Evolutionary conservation across 2,113 vertebrate species (phyloP).

Genomic region (Cephalopterus ornatus): DNA sequence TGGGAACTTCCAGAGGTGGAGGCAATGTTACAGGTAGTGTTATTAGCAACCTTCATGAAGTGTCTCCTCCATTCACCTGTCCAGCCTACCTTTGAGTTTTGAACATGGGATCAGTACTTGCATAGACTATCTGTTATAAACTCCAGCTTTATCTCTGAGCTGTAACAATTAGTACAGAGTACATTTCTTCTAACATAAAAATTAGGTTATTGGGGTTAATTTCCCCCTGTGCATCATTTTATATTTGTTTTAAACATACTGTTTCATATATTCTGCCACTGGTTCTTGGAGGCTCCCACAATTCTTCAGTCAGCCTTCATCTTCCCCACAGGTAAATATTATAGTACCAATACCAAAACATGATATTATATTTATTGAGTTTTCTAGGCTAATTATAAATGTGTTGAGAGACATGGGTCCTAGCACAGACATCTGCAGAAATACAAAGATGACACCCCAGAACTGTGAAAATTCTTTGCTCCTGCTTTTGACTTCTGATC

Average conservation of each 20-base stretch:
- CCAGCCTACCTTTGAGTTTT: not conserved
- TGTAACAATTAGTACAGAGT: not conserved
- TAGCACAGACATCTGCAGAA: not conserved
- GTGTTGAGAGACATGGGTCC: not conserved
- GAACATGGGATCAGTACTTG: not conserved
- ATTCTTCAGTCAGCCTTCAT: not conserved
- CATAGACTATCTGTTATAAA: not conserved
- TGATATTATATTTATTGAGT: not conserved
- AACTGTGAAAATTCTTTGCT: not conserved
- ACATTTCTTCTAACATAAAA: not conserved
- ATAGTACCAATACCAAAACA: not conserved
- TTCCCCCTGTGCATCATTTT: rapidly evolving
- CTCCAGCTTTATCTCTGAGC: not conserved
- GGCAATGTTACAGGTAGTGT: too few species aligned
- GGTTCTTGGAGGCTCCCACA: not conserved
- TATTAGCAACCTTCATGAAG: not conserved
- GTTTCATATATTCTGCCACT: not conserved
- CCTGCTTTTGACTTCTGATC: not conserved
- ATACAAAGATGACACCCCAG: not conserved
- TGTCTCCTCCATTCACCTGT: not conserved
- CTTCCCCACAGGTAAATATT: not conserved
- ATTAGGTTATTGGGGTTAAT: not conserved
- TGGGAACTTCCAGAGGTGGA: not conserved
- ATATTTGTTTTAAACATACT: not conserved
- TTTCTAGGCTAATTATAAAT: not conserved